A percentile compares a stretch with the other conserved stretches of the same genome.
Evolutionary conservation across 1,140 invertebrate genomes (phyloP).

Genomic region (Propsilocerus akamusi): DNA sequence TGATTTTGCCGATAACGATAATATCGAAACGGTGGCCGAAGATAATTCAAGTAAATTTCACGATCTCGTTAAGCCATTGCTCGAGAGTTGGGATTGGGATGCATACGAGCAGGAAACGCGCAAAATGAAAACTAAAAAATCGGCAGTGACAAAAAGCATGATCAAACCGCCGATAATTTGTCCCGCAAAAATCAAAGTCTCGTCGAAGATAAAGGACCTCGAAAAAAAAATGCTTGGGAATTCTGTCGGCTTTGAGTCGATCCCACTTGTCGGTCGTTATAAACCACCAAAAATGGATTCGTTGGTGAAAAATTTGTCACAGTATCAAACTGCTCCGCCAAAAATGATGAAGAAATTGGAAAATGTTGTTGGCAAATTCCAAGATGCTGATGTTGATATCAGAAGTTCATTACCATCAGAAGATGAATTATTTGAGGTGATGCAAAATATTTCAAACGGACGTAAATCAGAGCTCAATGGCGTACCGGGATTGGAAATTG

Average conservation of each 20-base stretch:
- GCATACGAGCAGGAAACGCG: constrained; percentile 33
- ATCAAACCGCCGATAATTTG: constrained; percentile 29
- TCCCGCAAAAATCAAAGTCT: constrained; percentile 23
- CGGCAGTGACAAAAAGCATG: constrained; percentile 30
- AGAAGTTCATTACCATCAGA: constrained; percentile 35
- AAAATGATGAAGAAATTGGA: constrained; percentile 32
- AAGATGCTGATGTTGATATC: constrained; percentile 26
- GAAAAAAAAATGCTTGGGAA: constrained; percentile 24
- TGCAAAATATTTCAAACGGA: constrained; percentile 39
- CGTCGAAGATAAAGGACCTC: constrained; percentile 21
- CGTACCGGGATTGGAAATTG: constrained; percentile 40
- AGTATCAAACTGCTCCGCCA: constrained; percentile 25
- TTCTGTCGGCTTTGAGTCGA: constrained; percentile 30
- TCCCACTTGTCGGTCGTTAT: constrained; percentile 38
- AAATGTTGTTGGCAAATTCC: constrained; percentile 35
- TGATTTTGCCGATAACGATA: background rate
- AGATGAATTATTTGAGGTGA: constrained; percentile 39
- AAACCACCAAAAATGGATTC: constrained; percentile 14
- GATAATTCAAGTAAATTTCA: constrained; percentile 25
- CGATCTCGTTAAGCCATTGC: constrained; percentile 33
- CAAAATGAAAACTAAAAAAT: constrained; percentile 11
- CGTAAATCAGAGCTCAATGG: constrained; percentile 33
- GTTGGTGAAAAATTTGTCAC: constrained; percentile 9
- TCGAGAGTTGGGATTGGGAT: constrained; percentile 41
- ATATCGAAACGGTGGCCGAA: background rate